phyloP scores from a whole-genome alignment of 2,113 vertebrate genomes.

The Gavia stellata region DNA sequence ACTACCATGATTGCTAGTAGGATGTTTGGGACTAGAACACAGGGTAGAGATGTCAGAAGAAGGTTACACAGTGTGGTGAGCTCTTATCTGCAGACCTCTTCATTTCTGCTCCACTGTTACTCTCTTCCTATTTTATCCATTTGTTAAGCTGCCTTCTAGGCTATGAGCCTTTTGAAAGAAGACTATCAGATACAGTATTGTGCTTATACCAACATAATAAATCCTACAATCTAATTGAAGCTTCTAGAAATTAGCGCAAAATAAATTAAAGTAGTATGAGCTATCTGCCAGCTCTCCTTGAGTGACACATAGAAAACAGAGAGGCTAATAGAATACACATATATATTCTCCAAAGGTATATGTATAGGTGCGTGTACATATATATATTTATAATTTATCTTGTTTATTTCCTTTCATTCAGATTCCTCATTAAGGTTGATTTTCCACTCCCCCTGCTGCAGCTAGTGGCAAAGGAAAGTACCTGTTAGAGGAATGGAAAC shows the following conservation, averaged over 20 bases:
- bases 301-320: not conserved
- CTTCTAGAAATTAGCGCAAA: not conserved
- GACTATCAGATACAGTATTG: accelerated
- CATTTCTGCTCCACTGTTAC: not conserved
- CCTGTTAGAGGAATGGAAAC: not conserved
- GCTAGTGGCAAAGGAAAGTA: not conserved
- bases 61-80: not conserved
- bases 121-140: not conserved
- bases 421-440: not conserved
- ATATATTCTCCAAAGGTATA: not conserved
- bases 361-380: not conserved
- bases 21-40: not conserved
- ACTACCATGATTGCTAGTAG: not conserved
- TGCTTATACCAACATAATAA: not conserved
- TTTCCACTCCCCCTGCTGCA: not conserved
- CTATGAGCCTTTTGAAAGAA: not conserved
- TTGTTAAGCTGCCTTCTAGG: not conserved
- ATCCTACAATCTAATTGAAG: not conserved
- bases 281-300: not conserved
- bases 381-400: not conserved
- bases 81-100: not conserved
- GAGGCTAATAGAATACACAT: not conserved
- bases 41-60: not conserved
- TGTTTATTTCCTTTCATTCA: not conserved
- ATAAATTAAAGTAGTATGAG: not conserved